Evolutionary conservation across 92 coral and sea anemone genomes (phyloP).

Genomic region (Parazoanthus swiftii): DNA sequence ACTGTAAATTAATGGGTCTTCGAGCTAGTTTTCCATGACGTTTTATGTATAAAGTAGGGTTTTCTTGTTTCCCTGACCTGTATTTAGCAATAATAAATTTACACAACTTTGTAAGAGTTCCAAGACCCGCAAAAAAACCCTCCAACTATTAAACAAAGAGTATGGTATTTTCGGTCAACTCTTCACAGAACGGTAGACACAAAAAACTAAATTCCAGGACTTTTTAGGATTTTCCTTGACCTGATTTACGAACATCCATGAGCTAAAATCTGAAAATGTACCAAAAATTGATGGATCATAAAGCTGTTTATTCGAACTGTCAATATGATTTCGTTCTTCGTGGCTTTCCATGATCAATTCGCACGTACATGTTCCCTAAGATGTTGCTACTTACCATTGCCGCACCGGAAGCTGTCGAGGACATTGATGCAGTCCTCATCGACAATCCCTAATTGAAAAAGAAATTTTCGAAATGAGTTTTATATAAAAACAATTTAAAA

Average conservation of each 20-base stretch:
- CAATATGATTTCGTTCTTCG: too few species aligned
- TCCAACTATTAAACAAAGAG: too few species aligned
- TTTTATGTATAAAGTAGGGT: background rate
- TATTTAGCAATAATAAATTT: background rate
- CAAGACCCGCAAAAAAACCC: background rate
- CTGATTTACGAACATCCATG: too few species aligned
- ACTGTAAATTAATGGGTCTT: background rate
- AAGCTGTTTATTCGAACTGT: too few species aligned
- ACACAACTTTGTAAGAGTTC: background rate
- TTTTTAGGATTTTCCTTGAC: too few species aligned
- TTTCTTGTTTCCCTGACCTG: background rate
- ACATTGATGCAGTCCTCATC: slow-evolving; percentile 2
- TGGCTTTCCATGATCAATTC: too few species aligned
- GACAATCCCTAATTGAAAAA: slow-evolving; percentile 3
- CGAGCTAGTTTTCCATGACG: background rate
- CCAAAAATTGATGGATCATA: too few species aligned
- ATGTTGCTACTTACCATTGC: slow-evolving; percentile 9
- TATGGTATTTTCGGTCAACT: too few species aligned
- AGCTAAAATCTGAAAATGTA: too few species aligned
- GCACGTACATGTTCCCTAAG: background rate
- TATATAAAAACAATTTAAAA: background rate
- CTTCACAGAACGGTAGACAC: too few species aligned
- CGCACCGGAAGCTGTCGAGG: slow-evolving; percentile 25
- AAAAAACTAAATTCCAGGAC: too few species aligned
- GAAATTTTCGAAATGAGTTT: background rate